These are phyloP conservation scores for Nycticebus coucang DNA, from an alignment of 2,113 vertebrate genomes.

Conservation along the genomic window DNA sequence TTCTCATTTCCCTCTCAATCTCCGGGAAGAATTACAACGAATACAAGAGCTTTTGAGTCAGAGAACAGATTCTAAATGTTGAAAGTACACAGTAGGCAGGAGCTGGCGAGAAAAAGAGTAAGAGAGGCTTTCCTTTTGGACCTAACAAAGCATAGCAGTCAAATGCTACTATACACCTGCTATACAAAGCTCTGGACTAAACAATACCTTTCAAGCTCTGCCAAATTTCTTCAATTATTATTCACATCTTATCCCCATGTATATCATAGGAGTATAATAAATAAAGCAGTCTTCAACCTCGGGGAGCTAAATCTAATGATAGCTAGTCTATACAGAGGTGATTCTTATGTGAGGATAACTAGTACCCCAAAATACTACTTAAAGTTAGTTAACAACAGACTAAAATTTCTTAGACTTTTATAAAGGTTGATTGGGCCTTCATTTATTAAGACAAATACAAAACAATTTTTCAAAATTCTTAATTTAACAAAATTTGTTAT, in stretches of 20 bases:
- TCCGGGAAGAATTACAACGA: conserved; percentile 75
- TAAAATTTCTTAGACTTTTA: background rate
- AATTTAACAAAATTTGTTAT: conserved; percentile 57
- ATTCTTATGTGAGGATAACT: background rate
- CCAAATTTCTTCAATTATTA: conserved; percentile 44
- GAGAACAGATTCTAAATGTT: conserved; percentile 68
- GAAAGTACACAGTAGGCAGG: conserved; percentile 56
- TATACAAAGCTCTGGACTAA: background rate
- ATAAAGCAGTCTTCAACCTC: background rate
- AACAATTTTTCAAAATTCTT: conserved; percentile 37
- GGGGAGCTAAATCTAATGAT: background rate
- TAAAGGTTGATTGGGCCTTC: background rate
- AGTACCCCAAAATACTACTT: conserved; percentile 25
- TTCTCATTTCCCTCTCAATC: conserved; percentile 79
- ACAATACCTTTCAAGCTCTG: background rate
- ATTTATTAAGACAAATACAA: conserved; percentile 36
- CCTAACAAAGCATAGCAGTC: background rate
- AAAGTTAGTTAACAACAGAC: background rate
- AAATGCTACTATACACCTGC: conserved; percentile 20
- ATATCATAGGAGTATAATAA: conserved; percentile 4
- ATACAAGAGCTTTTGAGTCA: conserved; percentile 62
- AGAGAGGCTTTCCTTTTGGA: conserved; percentile 31
- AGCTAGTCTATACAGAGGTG: background rate
- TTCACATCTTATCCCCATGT: conserved; percentile 6
- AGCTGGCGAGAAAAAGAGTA: conserved; percentile 23